These are phyloP conservation scores for Xiphorhynchus erythropygius DNA, from an alignment of 2,797 vertebrate species.

Conservation along the genomic window DNA sequence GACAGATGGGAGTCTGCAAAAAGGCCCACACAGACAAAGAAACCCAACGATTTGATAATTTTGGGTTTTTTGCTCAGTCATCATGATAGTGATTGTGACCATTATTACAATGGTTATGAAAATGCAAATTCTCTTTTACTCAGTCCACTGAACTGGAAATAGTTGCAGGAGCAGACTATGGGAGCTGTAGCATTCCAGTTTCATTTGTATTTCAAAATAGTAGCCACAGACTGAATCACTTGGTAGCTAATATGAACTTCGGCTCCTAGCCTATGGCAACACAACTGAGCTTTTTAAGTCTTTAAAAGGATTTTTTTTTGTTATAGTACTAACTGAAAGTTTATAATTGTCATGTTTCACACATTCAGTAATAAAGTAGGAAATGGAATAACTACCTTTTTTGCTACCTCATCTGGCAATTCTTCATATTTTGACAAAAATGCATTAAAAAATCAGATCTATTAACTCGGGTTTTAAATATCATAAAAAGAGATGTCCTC, in stretches of 20 bases:
- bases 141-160: slow-evolving; percentile 39
- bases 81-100: background rate
- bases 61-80: background rate
- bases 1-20: slow-evolving; percentile 35
- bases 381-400: background rate
- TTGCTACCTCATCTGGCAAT: background rate
- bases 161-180: background rate
- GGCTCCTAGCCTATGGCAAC: background rate
- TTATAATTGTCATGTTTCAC: background rate
- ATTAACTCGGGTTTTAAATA: background rate
- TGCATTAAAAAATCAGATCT: background rate
- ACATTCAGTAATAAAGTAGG: background rate
- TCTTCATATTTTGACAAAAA: background rate
- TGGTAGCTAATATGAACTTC: background rate
- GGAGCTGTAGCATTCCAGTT: background rate
- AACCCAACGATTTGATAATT: background rate
- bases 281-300: background rate
- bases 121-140: slow-evolving; percentile 59
- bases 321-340: background rate
- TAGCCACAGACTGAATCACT: background rate
- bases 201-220: background rate
- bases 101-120: slow-evolving; percentile 53
- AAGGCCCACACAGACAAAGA: background rate
- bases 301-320: background rate
- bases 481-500: background rate